Evolutionary conservation across 2,888 invertebrate species (phyloP), one percentile per base, ranked within the genome.

Genomic region (Epirrhoe tristata): DNA sequence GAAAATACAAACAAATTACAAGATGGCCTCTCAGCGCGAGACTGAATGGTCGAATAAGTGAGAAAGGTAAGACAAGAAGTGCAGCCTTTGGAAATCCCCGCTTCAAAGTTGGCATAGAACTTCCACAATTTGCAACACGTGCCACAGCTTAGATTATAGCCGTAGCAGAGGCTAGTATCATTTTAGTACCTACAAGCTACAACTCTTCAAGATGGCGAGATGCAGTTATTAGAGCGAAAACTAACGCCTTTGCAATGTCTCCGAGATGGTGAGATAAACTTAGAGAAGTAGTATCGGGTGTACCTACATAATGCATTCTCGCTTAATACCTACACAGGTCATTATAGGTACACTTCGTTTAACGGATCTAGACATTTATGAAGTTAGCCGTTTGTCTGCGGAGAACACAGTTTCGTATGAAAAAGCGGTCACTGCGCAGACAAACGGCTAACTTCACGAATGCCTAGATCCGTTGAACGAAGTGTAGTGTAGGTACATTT

Each of bases 31-130:
- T 86, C 93, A 77, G 85, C 77, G 76, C 86, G 87, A 85, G 82
- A 84, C 80, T 86, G 81, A 81, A 83, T 82, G 82, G 78, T 81
- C 75, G 85, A 93, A 89, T 93, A 92, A 82, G 85, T 80, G 77
- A 83, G 74, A 82, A 80, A 83, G 82, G 81, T 80, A 84, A 86
- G 85, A 88, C 90, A 85, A 81, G 82, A 87, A 85, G 86, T 88
- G 91, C 89, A 89, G 83, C 79, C 87, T 88, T 84, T 87, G 90
- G 91, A 89, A 89, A 87, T 87, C 92, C 93, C 92, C 93, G 87
- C 89, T 88, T 81, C 73, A 68, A 67, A 78, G 55, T 59, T 17
- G 58, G 50, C 36, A 34, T 34, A 36, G 17, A 59, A 52, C 52
- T 43, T 75, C 74, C 74, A 74, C 68, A 77, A 75, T 76, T 83